These are phyloP conservation scores for Pedionomus torquatus DNA, from an alignment of 2,113 vertebrate genomes.

Conservation along the genomic window DNA sequence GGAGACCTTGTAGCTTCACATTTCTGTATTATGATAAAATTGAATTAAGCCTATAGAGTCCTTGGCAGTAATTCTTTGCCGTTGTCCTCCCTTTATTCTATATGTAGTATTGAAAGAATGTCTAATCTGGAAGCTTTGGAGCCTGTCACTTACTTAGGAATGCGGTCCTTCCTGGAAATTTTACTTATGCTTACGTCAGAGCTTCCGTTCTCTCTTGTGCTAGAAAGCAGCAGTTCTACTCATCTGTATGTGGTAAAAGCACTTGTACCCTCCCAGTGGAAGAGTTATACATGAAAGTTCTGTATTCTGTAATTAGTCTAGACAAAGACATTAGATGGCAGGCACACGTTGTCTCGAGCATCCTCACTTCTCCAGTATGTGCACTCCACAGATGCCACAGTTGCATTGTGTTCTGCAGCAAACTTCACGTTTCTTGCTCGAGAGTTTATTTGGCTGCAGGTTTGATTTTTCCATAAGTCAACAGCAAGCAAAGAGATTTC, in stretches of 20 bases:
- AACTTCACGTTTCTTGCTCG: neutral
- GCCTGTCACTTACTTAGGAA: neutral
- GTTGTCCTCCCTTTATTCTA: neutral
- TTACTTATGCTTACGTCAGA: neutral
- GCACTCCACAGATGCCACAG: neutral
- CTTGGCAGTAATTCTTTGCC: neutral
- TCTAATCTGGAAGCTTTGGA: conserved; percentile 19
- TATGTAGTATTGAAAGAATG: conserved; percentile 28
- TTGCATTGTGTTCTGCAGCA: neutral
- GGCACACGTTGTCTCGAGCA: neutral
- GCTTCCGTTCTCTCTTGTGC: neutral
- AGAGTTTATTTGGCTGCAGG: neutral
- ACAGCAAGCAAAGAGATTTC: neutral
- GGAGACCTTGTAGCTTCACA: neutral
- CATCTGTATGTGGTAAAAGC: neutral
- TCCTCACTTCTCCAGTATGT: neutral
- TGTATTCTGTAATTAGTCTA: neutral
- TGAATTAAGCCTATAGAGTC: neutral
- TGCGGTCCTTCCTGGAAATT: conserved; percentile 26
- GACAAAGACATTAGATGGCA: neutral
- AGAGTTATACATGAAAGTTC: neutral
- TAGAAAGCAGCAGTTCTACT: neutral
- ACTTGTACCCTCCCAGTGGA: neutral
- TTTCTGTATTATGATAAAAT: neutral
- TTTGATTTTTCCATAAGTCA: neutral